Base-by-base conservation (phyloP, 2,797 vertebrate genomes). In the Paguma larvata region DNA sequence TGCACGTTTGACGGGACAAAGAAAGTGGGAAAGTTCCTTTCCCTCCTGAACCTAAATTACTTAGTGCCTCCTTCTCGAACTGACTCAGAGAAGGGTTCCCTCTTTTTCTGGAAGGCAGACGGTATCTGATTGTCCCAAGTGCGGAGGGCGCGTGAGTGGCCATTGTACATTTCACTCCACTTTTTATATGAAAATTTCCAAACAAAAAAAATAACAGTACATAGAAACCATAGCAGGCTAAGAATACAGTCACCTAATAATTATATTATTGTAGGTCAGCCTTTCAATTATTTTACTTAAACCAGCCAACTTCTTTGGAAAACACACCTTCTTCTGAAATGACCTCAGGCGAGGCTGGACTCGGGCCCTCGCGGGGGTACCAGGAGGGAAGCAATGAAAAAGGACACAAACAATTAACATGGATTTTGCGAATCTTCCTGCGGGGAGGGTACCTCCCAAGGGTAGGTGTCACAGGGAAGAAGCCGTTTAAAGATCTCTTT, bases 141-240 rank as follows among this genome's bases (percentile, higher is more conserved):
- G 5, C 2, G 23, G 21, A 4, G 12, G 46, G 53, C 23, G 6
- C 21, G 0, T 1, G 18, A 7, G 3, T 10, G 41, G n/a, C 67
- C 44, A 2, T 8, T 27, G n/a, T 4, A 4, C 4, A 10, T 3
- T 48, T 32, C 18, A 8, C 7, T 6, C 67, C 19, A 19, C 41
- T 41, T 25, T 34, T 41, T 65, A 8, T 27, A 30, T 32, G 14
- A n/a, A 63, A 53, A 19, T 27, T n/a, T 63, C 65, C 44, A 44
- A 14, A 11, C 51, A 72, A 48, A 19, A 19, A 32, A 14, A 67
- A n/a, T 34, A 44, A 68, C 27, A 25, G 70, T 8, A 32, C 30
- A 32, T 62, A 56, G n/a, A 78, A 85, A 70, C 16, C 14, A 32
- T 5, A 32, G 41, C 67, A 65, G 67, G 48, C 63, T 44, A 63